phyloP scores from a whole-genome alignment of 2,797 vertebrate genomes.

The Tangara arthus region DNA sequence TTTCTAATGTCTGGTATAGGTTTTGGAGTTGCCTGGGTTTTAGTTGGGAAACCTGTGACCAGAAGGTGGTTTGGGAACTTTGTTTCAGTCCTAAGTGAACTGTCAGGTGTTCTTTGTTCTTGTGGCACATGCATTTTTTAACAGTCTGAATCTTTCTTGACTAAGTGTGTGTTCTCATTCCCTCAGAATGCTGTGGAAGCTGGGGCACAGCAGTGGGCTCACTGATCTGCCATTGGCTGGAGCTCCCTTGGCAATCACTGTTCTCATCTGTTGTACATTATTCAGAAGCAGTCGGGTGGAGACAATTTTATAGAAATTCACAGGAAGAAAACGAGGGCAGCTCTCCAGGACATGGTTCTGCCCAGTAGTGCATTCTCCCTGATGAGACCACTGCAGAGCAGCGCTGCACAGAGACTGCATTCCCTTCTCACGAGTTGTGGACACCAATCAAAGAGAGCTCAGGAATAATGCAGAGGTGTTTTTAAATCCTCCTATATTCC shows the following conservation, averaged over 20 bases:
- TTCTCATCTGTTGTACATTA: conserved; percentile 23
- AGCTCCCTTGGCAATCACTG: conserved; percentile 30
- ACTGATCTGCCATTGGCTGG: background rate
- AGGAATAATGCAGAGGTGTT: background rate
- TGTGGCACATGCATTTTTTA: background rate
- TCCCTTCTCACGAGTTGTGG: background rate
- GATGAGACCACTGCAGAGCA: background rate
- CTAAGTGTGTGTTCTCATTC: background rate
- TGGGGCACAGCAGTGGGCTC: background rate
- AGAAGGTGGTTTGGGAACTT: background rate
- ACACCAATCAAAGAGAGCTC: background rate
- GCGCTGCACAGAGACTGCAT: background rate
- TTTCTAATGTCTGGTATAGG: background rate
- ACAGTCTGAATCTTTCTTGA: background rate
- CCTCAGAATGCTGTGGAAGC: background rate
- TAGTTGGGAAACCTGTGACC: background rate
- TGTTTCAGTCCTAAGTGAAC: background rate
- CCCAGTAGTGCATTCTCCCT: background rate
- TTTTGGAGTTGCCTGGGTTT: background rate
- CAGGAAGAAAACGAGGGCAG: conserved; percentile 55
- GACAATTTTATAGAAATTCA: conserved; percentile 31
- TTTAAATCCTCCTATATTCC: background rate
- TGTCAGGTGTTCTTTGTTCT: background rate
- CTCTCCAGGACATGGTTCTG: conserved; percentile 30
- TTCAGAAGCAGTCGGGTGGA: conserved; percentile 39